phyloP scores from a whole-genome alignment of 2,888 invertebrate genomes.

The Zygogramma bicolorata region DNA sequence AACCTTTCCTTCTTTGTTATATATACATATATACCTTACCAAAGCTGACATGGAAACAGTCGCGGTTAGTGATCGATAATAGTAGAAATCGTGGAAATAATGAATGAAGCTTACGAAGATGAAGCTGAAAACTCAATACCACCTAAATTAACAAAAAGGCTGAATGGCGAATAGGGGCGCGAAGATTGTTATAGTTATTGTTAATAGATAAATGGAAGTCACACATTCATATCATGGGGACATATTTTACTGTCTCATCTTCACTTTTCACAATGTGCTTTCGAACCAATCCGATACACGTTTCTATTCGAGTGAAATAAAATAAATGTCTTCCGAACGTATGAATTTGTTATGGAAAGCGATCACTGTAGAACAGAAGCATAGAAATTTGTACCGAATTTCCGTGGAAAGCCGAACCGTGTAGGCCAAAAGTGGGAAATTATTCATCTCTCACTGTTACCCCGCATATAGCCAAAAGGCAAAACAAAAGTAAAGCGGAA shows the following conservation, averaged over 20 bases:
- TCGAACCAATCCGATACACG: background rate
- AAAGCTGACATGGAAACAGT: too few species aligned
- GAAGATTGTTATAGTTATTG: too few species aligned
- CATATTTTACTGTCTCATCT: background rate
- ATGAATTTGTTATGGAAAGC: slow-evolving; percentile 31
- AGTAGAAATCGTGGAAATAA: too few species aligned
- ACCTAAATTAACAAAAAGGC: too few species aligned
- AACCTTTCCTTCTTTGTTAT: too few species aligned
- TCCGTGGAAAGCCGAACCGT: slow-evolving; percentile 44
- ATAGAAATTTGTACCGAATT: slow-evolving; percentile 40
- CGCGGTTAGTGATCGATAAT: too few species aligned
- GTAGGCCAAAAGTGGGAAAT: slow-evolving; percentile 43
- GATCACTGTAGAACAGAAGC: slow-evolving; percentile 44
- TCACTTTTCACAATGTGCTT: background rate
- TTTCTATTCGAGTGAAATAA: background rate
- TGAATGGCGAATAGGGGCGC: too few species aligned
- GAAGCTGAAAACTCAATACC: too few species aligned
- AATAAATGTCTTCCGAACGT: slow-evolving; percentile 1
- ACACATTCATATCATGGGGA: too few species aligned
- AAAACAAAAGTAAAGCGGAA: slow-evolving; percentile 45
- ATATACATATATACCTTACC: too few species aligned
- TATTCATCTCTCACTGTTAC: slow-evolving; percentile 46
- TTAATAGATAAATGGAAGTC: too few species aligned
- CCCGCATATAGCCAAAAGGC: slow-evolving; percentile 35
- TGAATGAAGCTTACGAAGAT: too few species aligned